Evolutionary conservation across 2,797 vertebrate species (phyloP), one percentile per base, ranked within the genome.

Genomic region (Karalla daura): DNA sequence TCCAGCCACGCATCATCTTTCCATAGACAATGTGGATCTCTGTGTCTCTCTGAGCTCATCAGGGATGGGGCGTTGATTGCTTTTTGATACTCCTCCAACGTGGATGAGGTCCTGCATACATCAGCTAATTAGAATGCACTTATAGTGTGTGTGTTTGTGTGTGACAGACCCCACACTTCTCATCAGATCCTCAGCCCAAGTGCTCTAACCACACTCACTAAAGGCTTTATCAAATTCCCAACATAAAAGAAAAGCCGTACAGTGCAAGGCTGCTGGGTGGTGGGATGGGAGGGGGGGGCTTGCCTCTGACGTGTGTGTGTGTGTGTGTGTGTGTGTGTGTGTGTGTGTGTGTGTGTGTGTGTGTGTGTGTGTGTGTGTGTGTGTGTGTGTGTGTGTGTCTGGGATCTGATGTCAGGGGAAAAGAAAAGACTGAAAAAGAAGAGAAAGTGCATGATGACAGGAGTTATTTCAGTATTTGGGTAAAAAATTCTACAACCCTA

Each of bases 21-120:
- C 88, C 85, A 78, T 80, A 88, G 91, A 92, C 89, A 91, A 87
- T 90, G 90, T 88, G 89, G 88, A 91, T 89, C 88, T 89, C 73
- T 88, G 84, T 88, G 88, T 90, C 83, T 78, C 86, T 88, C 82
- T 85, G 81, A 92, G 88, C 92, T 94, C 92, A 94, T 94, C 93
- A 94, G 90, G 84, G 88, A 94, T 94, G 93, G 92, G 91, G 93
- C 88, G 93, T 93, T 95, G 94, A 95, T 95, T 95, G 93, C 93
- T 94, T 94, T 93, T 94, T 94, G 94, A 95, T 94, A 91, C 89
- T 85, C 88, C 92, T 94, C 93, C 94, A 94, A 93, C 55, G 88
- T 93, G 93, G 93, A 93, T 83, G 78, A 82, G 84, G 89, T 93
- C 91, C 92, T 93, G 93, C 92, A 93, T 93, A 92, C 90, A 94